These are phyloP conservation scores for Ctenosaura bakeri DNA, from an alignment of 2,797 vertebrate species.

Conservation along the genomic window DNA sequence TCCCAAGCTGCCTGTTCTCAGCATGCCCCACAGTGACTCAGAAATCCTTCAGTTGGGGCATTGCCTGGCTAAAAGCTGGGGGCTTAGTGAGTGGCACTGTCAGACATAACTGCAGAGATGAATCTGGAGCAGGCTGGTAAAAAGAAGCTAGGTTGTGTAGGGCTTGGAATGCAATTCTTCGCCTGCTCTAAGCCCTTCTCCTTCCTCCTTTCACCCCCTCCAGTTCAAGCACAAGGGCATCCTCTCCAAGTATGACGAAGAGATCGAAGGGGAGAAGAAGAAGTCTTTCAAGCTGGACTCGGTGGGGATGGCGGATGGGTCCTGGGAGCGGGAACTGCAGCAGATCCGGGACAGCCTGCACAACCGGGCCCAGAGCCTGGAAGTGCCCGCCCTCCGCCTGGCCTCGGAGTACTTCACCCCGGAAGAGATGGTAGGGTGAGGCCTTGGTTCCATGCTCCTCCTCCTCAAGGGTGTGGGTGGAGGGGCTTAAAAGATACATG, in stretches of 20 bases:
- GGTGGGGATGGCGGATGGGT: constrained; percentile 85
- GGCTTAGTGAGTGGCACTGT: no score
- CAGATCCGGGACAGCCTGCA: constrained; percentile 86
- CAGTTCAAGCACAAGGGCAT: constrained; percentile 83
- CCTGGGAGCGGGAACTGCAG: constrained; percentile 88
- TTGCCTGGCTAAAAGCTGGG: no score
- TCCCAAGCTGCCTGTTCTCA: no score
- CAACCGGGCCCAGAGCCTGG: constrained; percentile 88
- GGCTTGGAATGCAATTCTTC: no score
- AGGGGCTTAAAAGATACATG: no score
- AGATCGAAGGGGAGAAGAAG: constrained; percentile 93
- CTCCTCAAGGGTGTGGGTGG: accelerated
- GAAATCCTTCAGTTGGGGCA: no score
- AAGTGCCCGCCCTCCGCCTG: constrained; percentile 80
- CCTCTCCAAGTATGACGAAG: constrained; percentile 93
- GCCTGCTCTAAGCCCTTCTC: accelerated
- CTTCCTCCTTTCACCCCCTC: accelerated
- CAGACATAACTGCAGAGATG: no score
- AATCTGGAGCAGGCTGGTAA: no score
- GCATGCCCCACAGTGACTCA: no score
- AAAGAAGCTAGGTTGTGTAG: no score
- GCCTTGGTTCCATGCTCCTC: not conserved
- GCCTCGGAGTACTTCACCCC: constrained; percentile 91
- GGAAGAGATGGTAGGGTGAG: constrained; percentile 86
- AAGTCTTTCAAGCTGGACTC: constrained; percentile 88